These are phyloP conservation scores for Agrypnia vestita DNA, from an alignment of 1,140 invertebrate species.

Conservation along the genomic window DNA sequence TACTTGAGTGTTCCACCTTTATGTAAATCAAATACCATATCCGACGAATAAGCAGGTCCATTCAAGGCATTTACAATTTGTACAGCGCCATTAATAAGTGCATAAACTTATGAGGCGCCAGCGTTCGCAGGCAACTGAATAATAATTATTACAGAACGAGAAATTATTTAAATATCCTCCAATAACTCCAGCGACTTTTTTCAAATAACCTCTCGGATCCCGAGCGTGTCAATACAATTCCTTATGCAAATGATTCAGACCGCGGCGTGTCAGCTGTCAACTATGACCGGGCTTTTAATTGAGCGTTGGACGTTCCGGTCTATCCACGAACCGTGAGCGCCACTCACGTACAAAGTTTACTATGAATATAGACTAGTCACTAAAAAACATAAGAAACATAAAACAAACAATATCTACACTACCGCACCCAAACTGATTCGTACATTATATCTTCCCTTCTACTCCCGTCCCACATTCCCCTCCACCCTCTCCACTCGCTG, in stretches of 20 bases:
- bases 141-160: not conserved
- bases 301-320: not conserved
- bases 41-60: too few relatives aligned
- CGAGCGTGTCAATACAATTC: not conserved
- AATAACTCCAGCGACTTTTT: not conserved
- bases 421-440: too few relatives aligned
- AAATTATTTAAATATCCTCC: constrained; percentile 9
- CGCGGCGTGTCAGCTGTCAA: constrained; percentile 4
- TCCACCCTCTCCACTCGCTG: too few relatives aligned
- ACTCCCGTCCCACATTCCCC: too few relatives aligned
- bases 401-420: too few relatives aligned
- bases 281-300: constrained; percentile 3
- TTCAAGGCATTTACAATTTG: not conserved
- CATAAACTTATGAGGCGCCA: constrained; percentile 2
- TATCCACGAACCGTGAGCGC: too few relatives aligned
- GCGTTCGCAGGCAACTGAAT: not conserved
- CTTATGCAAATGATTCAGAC: constrained; percentile 21
- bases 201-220: not conserved
- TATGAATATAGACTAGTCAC: too few relatives aligned
- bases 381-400: too few relatives aligned
- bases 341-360: too few relatives aligned
- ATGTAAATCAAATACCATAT: too few relatives aligned
- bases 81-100: not conserved
- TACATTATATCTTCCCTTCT: too few relatives aligned
- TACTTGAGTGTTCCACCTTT: too few relatives aligned